These are phyloP conservation scores for Panagrolaimus sp. DNA, from an alignment of 1,140 invertebrate species.

Conservation along the genomic window DNA sequence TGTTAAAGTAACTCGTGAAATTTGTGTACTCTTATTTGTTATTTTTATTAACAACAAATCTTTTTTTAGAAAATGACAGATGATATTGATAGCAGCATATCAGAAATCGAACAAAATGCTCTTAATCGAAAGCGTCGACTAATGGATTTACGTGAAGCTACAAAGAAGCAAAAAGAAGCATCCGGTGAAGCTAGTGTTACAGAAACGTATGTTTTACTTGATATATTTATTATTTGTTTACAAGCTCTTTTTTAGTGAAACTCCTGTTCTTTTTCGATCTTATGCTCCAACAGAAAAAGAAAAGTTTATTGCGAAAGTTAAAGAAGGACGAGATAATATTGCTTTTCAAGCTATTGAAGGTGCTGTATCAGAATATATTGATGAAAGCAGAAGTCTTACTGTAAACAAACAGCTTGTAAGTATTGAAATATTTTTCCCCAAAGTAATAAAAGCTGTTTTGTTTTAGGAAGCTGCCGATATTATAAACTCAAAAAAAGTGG, in stretches of 20 bases:
- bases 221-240: too few relatives aligned
- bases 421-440: neutral
- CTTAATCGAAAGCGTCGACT: slow-evolving; percentile 31
- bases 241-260: neutral
- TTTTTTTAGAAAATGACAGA: slow-evolving; percentile 29
- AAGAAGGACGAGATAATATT: slow-evolving; percentile 8
- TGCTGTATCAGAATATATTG: neutral
- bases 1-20: too few relatives aligned
- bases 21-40: too few relatives aligned
- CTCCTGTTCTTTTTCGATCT: slow-evolving; percentile 14
- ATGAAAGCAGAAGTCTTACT: neutral
- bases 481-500: slow-evolving; percentile 85
- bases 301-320: slow-evolving; percentile 5
- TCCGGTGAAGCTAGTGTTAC: neutral
- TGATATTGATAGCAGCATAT: slow-evolving; percentile 25
- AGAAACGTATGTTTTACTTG: slow-evolving; percentile 9
- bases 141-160: slow-evolving; percentile 17
- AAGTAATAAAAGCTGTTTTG: neutral
- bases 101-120: slow-evolving; percentile 44
- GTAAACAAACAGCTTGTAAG: neutral
- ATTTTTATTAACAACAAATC: too few relatives aligned
- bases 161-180: slow-evolving; percentile 17
- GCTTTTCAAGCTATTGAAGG: slow-evolving; percentile 71
- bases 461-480: slow-evolving; percentile 47
- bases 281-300: slow-evolving; percentile 14